Base-by-base conservation (phyloP, 1,140 invertebrate species). In the Trichoplusia ni region DNA sequence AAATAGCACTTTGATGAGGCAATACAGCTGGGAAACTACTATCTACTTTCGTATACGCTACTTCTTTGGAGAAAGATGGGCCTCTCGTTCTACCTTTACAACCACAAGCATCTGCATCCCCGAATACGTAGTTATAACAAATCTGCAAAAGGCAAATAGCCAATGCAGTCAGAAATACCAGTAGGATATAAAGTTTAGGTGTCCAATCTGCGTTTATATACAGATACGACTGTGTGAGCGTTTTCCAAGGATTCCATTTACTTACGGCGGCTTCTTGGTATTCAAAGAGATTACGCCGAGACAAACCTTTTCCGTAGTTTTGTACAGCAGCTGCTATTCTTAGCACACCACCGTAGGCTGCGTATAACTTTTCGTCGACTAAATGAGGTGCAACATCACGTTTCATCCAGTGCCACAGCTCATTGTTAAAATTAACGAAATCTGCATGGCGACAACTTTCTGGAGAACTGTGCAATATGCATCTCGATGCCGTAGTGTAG, bases 341-440 rank as follows among this genome's bases (percentile, higher is more conserved):
- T 11, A 93, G 74, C 16, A 93, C 80, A 11, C 93, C 93, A 0
- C 93, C 93, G 54, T 93, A 94, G 19, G 92, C 93, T 3, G 92
- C 86, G 69, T 93, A 94, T 76, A 93, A 89, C 69, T 92, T 92
- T 19, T 93, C 92, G 63, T 94, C 92, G 21, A 86, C 71, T 13
- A 94, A 81, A 65, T 91, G 92, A 8, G 90, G 90, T n/a, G 91
- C 82, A 0, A 94, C 91, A 67, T 93, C 81, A 18, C 81, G 77
- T 53, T 90, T 86, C 77, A 94, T 91, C 92, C 92, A 94, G 25
- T 87, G 71, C 80, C 88, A 92, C 14, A 93, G 79, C 38, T 92
- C 89, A 53, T 87, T 91, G 51, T 93, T 91, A 66, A 93, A 94
- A 40, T 80, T 85, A 1, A 87, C 73, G 25, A 93, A 81, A 44